phyloP scores from a whole-genome alignment of 2,888 invertebrate genomes.

The Euspilapteryx auroguttella region DNA sequence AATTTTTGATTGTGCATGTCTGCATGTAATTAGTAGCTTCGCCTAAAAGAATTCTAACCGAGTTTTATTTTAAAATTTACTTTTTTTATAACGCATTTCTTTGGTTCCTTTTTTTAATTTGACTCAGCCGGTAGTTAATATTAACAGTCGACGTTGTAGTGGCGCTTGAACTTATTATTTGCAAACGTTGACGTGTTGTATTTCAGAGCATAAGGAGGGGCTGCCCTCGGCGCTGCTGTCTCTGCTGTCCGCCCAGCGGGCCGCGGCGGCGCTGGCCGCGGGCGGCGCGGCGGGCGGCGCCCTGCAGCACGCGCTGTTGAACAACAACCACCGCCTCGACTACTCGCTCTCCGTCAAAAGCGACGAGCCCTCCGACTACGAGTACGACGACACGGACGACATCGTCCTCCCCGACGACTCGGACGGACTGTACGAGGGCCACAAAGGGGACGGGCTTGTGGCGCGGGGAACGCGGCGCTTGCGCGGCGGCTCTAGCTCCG shows the following conservation, averaged over 20 bases:
- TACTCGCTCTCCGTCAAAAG: constrained; percentile 24
- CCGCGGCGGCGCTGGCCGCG: constrained; percentile 5
- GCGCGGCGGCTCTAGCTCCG: constrained; percentile 29
- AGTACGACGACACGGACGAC: constrained; percentile 55
- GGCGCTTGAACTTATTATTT: constrained; percentile 34
- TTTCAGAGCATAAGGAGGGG: constrained; percentile 49
- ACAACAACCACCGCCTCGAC: constrained; percentile 35
- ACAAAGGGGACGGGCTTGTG: constrained; percentile 7
- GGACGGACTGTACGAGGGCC: constrained; percentile 24
- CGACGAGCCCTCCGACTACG: constrained; percentile 53
- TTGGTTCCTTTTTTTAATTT: constrained; percentile 60
- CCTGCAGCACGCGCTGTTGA: constrained; percentile 34
- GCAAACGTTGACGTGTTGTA: constrained; percentile 29
- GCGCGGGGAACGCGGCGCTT: constrained; percentile 10
- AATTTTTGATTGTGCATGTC: constrained; percentile 51
- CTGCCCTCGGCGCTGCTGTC: constrained; percentile 49
- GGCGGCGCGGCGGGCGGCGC: constrained; percentile 20
- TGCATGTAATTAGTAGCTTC: constrained; percentile 59
- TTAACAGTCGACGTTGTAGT: constrained; percentile 50
- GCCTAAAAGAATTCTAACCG: constrained; percentile 56
- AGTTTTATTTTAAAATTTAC: constrained; percentile 29
- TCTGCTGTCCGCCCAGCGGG: constrained; percentile 31
- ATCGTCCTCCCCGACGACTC: constrained; percentile 53
- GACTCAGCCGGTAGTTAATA: constrained; percentile 59
- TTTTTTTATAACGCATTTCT: constrained; percentile 58